Evolutionary conservation across 1,140 invertebrate species (phyloP).

Genomic region (Plectrocnemia conspersa): DNA sequence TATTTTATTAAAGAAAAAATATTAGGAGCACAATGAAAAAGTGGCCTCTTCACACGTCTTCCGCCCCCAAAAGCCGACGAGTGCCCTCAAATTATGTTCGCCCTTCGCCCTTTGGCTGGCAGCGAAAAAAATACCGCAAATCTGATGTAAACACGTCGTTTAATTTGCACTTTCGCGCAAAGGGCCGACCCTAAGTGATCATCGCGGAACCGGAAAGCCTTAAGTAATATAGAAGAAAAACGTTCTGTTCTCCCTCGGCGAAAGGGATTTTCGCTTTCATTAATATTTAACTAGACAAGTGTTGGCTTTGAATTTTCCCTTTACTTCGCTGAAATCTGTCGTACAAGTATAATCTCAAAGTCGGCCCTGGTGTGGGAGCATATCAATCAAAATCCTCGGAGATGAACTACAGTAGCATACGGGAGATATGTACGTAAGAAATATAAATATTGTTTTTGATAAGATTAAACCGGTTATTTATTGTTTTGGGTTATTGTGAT

Average conservation of each 20-base stretch:
- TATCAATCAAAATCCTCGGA: constrained; percentile 21
- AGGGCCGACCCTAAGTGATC: constrained; percentile 25
- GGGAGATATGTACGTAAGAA: no score
- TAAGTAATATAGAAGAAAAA: constrained; percentile 13
- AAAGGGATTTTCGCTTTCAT: constrained; percentile 27
- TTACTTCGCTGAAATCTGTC: constrained; percentile 12
- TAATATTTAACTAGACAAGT: constrained; percentile 34
- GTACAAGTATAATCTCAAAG: not conserved
- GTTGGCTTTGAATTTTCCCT: constrained; percentile 19
- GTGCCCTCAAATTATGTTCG: constrained; percentile 29
- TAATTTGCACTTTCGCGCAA: constrained; percentile 36
- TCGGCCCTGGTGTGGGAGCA: constrained; percentile 8
- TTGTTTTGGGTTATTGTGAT: no score
- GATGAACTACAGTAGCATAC: no score
- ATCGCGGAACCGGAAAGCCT: constrained; percentile 23
- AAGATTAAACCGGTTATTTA: constrained; percentile 2
- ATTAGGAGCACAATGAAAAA: no score
- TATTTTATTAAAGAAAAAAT: no score
- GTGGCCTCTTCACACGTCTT: not conserved
- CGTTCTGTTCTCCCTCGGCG: constrained; percentile 17
- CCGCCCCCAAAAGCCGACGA: not conserved
- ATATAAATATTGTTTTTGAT: no score
- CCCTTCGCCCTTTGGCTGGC: not conserved
- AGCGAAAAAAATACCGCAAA: constrained; percentile 31
- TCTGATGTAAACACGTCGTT: constrained; percentile 37